Evolutionary conservation across 1,140 invertebrate species (phyloP).

Genomic region (Drosophila tropicalis): DNA sequence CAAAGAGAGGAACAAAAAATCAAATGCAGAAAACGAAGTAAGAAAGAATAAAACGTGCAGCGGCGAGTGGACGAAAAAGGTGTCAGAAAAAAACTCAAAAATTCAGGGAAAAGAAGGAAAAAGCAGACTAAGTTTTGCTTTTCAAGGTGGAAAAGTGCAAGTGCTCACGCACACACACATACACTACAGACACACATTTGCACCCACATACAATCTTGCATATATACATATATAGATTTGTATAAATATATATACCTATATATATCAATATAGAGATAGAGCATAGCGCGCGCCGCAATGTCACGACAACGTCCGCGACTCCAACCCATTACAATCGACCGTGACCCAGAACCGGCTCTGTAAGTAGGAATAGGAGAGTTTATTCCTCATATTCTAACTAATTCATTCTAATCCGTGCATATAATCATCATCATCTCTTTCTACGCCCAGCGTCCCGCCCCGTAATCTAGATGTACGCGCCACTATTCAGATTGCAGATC

Average conservation of each 20-base stretch:
- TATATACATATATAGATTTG: conserved; percentile 5
- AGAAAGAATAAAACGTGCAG: conserved; percentile 11
- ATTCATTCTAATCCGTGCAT: not conserved
- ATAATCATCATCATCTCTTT: not conserved
- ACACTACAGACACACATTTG: not conserved
- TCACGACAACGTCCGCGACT: conserved; percentile 59
- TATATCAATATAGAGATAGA: conserved; percentile 24
- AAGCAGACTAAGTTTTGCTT: conserved; percentile 22
- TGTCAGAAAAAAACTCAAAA: conserved; percentile 3
- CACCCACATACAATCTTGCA: conserved; percentile 4
- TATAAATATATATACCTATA: conserved; percentile 10
- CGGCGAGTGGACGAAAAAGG: not conserved
- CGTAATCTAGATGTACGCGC: conserved; percentile 93
- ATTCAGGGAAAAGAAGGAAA: conserved; percentile 30
- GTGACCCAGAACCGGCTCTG: conserved; percentile 60
- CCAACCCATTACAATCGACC: conserved; percentile 42
- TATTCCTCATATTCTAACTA: not conserved
- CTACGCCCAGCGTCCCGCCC: conserved; percentile 83
- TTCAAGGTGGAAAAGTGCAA: conserved; percentile 16
- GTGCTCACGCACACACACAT: conserved; percentile 7
- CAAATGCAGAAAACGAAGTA: conserved; percentile 36
- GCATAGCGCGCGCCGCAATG: conserved; percentile 46
- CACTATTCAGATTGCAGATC: conserved; percentile 93
- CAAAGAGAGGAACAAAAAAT: conserved; percentile 32
- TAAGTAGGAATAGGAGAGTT: conserved; percentile 45